Evolutionary conservation across 1,140 invertebrate species (phyloP).

Genomic region (Portunus trituberculatus): DNA sequence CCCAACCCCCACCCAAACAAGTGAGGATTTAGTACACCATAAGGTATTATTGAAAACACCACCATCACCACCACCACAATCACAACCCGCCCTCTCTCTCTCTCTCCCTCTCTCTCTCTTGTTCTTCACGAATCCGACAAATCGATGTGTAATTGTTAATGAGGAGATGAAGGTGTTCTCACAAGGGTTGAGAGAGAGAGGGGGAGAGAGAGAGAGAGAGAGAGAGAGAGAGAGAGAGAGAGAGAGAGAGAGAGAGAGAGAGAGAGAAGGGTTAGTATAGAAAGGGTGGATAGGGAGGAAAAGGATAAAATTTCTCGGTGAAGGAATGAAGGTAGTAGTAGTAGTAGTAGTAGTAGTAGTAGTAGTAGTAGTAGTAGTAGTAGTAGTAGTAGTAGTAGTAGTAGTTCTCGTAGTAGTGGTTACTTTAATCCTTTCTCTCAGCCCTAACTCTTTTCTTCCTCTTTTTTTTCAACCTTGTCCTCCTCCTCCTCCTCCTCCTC

Average conservation of each 20-base stretch:
- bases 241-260: constrained; percentile 20
- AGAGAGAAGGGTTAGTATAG: background rate
- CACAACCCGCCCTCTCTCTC: background rate
- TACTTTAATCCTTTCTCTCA: too few species aligned
- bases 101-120: background rate
- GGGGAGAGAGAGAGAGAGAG: constrained; percentile 25
- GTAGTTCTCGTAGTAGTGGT: background rate
- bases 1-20: background rate
- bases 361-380: background rate
- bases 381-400: constrained; percentile 25
- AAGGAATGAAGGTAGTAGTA: background rate
- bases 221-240: constrained; percentile 42
- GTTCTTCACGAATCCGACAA: background rate
- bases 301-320: background rate
- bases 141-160: background rate
- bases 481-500: constrained; percentile 2
- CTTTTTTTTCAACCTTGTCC: background rate
- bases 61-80: background rate
- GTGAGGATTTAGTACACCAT: background rate
- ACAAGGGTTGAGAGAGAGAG: background rate
- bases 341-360: background rate
- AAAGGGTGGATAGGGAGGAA: background rate
- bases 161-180: constrained; percentile 8
- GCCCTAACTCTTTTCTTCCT: too few species aligned
- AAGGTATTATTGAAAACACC: background rate